Evolutionary conservation across 2,797 vertebrate genomes (phyloP).

Genomic region (Pterois miles): DNA sequence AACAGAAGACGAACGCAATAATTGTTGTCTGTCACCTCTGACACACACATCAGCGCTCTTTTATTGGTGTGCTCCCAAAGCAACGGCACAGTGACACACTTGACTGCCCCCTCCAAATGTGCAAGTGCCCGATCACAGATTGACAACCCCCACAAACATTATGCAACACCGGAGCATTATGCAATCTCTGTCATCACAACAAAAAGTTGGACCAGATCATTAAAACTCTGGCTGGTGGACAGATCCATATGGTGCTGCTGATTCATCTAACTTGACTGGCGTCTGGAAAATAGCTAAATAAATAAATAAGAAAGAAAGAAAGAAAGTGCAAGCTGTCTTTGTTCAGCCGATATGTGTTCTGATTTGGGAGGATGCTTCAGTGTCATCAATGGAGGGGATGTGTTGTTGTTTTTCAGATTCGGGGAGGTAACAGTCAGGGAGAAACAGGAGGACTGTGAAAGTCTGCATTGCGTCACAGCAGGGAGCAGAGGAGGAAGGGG

Average conservation of each 20-base stretch:
- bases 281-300: background rate
- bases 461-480: conserved; percentile 80
- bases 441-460: conserved; percentile 50
- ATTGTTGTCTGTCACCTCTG: background rate
- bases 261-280: conserved; percentile 36
- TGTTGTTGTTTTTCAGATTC: conserved; percentile 34
- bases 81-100: conserved; percentile 5
- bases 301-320: background rate
- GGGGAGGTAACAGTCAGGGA: conserved; percentile 26
- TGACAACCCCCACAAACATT: conserved; percentile 45
- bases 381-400: conserved; percentile 12
- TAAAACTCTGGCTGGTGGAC: conserved; percentile 10
- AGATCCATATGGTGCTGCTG: conserved; percentile 33
- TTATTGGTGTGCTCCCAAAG: conserved; percentile 1
- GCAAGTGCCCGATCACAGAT: conserved; percentile 38
- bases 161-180: conserved; percentile 53
- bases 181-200: conserved; percentile 51
- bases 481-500: conserved; percentile 45
- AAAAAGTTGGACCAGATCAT: conserved; percentile 34
- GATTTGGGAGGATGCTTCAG: background rate
- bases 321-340: conserved; percentile 25
- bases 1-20: conserved; percentile 16
- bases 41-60: too few relatives aligned
- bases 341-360: background rate
- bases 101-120: conserved; percentile 12